A percentile compares a stretch with the other conserved stretches of the same genome.
phyloP scores from a whole-genome alignment of 2,113 vertebrate species.

The Athene noctua region DNA sequence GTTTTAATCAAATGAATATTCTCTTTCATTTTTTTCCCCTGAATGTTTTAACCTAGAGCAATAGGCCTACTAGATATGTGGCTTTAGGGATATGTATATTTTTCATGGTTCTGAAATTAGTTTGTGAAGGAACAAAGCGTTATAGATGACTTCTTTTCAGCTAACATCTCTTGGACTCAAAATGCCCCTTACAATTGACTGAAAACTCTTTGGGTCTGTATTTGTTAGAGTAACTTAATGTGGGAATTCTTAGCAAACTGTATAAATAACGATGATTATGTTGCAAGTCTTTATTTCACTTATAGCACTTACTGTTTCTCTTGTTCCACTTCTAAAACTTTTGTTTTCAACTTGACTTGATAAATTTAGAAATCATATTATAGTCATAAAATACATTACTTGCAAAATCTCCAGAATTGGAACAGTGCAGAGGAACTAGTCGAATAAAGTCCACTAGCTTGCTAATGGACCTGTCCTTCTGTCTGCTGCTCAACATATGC shows the following conservation, averaged over 20 bases:
- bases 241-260: not conserved
- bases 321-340: not conserved
- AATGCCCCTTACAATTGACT: not conserved
- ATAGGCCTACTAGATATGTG: not conserved
- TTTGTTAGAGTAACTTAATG: not conserved
- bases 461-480: not conserved
- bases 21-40: not conserved
- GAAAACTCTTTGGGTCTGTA: not conserved
- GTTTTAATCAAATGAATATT: not conserved
- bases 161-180: not conserved
- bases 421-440: not conserved
- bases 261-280: not conserved
- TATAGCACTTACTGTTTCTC: not conserved
- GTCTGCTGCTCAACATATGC: not conserved
- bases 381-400: not conserved
- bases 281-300: not conserved
- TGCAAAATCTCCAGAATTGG: not conserved
- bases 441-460: not conserved
- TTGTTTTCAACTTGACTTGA: not conserved
- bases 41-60: not conserved
- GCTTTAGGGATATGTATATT: not conserved
- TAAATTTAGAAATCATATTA: not conserved
- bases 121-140: not conserved
- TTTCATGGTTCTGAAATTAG: not conserved
- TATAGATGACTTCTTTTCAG: not conserved